Base-by-base conservation (phyloP, 2,888 invertebrate genomes). In the Morpho achilles region DNA sequence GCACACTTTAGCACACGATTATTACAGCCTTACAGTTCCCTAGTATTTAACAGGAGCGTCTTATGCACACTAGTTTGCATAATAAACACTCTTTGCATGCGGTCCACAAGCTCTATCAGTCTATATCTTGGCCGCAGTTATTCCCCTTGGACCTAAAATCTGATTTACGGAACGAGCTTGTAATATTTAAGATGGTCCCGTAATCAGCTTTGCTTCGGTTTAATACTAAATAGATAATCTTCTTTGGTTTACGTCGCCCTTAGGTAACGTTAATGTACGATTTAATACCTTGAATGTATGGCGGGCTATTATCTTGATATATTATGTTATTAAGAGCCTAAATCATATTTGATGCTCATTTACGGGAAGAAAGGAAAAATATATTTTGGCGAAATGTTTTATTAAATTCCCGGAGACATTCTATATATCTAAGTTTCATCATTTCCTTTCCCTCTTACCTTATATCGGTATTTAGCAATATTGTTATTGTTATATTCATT, bases 131-230 rank as follows among this genome's bases (percentile, higher is more conserved):
- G 56, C 58, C 59, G 47, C 59, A 65, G 63, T 57, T 66, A 66
- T 55, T 57, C 63, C 53, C 60, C 61, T 10, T n/a, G 60, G 59
- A 62, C 61, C 60, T 58, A 53, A 63, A 67, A 71, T 67, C 66
- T 66, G 66, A 69, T 70, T 68, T 67, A 65, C 62, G 62, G 63
- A 63, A 65, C 62, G 65, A 65, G 67, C 64, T 69, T 70, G 70
- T 71, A 72, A 73, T 73, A 72, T 74, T 74, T 72, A 72, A 71
- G 70, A 65, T 66, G 70, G 67, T 69, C 69, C 63, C 62, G 67
- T 73, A 71, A 75, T 72, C 70, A 72, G 72, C 70, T 71, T 72
- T 61, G 60, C 55, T 61, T 62, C 61, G 62, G 66, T 60, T 64
- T 62, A 56, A 59, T 63, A 59, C 64, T 66, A 66, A 64, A 66